Conservation (phyloP, 2,113 vertebrate genomes). For the Taurulus bubalis region DNA sequence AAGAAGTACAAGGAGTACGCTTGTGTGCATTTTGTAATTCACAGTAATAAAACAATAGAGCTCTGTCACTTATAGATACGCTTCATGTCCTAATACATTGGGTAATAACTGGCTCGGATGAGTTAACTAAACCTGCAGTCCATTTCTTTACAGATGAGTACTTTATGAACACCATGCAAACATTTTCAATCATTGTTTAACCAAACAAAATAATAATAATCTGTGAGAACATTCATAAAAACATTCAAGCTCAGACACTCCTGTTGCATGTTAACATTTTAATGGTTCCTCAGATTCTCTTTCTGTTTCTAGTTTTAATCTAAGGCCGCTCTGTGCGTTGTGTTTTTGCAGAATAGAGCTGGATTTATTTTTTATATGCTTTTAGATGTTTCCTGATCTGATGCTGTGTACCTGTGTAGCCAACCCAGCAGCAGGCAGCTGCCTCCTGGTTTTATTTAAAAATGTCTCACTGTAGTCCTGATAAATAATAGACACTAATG, state of each 20-base stretch:
- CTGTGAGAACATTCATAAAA: background rate
- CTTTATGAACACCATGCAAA: conserved; percentile 15
- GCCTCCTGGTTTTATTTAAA: conserved; percentile 45
- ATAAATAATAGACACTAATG: conserved; percentile 61
- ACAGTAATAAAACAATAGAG: conserved; percentile 22
- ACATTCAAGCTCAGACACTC: conserved; percentile 29
- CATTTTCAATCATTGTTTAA: conserved; percentile 20
- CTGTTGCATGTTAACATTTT: conserved; percentile 62
- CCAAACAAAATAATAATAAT: background rate
- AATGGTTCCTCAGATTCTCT: conserved; percentile 35
- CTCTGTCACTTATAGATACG: background rate
- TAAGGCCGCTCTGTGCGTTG: conserved; percentile 27
- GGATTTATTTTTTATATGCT: conserved; percentile 61
- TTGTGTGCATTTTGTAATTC: conserved; percentile 41
- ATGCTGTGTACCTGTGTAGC: conserved; percentile 40
- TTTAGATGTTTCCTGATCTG: conserved; percentile 50
- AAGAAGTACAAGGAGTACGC: background rate
- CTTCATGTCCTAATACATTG: background rate
- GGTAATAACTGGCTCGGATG: background rate
- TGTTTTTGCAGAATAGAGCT: conserved; percentile 44
- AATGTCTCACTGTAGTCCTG: conserved; percentile 39
- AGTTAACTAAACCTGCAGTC: conserved; percentile 4
- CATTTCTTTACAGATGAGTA: background rate
- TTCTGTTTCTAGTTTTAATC: conserved; percentile 22
- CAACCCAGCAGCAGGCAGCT: conserved; percentile 51